These are phyloP conservation scores for Polypedilum pembai DNA, from an alignment of 1,140 invertebrate genomes.

Conservation along the genomic window DNA sequence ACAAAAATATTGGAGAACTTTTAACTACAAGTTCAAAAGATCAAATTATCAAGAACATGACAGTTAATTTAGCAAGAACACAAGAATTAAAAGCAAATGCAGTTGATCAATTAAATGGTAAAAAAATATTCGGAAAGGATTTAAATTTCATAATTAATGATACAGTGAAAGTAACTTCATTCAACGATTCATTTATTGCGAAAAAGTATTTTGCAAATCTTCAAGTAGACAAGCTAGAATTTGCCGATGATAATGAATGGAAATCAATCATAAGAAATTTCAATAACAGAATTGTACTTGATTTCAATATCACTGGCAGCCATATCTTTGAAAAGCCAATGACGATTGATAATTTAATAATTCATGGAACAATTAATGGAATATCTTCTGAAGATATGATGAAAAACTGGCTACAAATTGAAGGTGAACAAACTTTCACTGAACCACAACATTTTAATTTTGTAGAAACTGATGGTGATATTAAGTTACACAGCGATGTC, in stretches of 20 bases:
- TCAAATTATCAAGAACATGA: not conserved
- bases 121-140: not conserved
- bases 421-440: constrained; percentile 35
- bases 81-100: not conserved
- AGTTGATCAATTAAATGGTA: not conserved
- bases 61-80: not conserved
- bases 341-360: constrained; percentile 35
- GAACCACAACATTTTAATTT: constrained; percentile 34
- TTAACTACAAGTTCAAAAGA: not conserved
- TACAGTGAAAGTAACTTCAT: not conserved
- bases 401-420: constrained; percentile 35
- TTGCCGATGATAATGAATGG: constrained; percentile 29
- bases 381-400: constrained; percentile 36
- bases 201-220: constrained; percentile 26
- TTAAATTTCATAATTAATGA: not conserved
- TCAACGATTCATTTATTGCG: not conserved
- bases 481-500: constrained; percentile 34
- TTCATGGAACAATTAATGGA: constrained; percentile 36
- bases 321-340: constrained; percentile 39
- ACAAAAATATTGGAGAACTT: constrained; percentile 30
- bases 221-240: constrained; percentile 22
- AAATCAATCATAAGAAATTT: constrained; percentile 35
- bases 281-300: constrained; percentile 36
- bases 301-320: constrained; percentile 33
- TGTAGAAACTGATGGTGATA: constrained; percentile 36